Conservation (phyloP, 2,888 invertebrate genomes). For the Matsumyia berberina region DNA sequence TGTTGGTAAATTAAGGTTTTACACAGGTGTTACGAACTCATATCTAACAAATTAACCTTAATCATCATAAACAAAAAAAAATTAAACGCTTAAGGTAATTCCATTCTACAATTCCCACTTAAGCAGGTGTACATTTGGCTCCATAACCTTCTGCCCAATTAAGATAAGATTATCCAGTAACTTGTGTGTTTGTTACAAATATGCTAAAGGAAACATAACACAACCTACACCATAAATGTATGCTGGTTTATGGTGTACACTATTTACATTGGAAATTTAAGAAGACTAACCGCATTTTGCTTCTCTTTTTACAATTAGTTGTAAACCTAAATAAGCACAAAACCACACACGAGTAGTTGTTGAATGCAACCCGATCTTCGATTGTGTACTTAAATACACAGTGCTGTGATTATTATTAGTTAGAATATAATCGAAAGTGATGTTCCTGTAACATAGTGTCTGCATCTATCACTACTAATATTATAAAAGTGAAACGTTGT, state of each 20-base stretch:
- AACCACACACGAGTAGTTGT: neutral
- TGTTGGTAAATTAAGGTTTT: too few relatives aligned
- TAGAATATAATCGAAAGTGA: neutral
- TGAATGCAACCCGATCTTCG: neutral
- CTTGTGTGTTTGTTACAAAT: neutral
- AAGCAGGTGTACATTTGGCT: constrained; percentile 9
- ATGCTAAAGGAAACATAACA: neutral
- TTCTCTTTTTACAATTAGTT: neutral
- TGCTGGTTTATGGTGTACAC: neutral
- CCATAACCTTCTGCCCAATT: neutral
- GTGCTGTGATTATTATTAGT: constrained; percentile 8
- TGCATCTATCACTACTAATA: too few relatives aligned
- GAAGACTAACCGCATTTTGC: neutral
- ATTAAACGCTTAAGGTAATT: neutral
- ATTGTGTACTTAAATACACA: neutral
- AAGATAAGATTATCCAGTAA: neutral
- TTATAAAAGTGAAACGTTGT: too few relatives aligned
- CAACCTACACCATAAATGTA: neutral
- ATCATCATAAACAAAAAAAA: neutral
- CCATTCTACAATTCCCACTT: neutral
- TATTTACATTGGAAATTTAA: neutral
- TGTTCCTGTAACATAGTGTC: too few relatives aligned
- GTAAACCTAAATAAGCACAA: constrained; percentile 17
- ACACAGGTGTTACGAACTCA: too few relatives aligned
- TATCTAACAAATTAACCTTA: neutral